Base-by-base conservation (phyloP, 2,113 vertebrate species). In the Benitochromis conjunctus region DNA sequence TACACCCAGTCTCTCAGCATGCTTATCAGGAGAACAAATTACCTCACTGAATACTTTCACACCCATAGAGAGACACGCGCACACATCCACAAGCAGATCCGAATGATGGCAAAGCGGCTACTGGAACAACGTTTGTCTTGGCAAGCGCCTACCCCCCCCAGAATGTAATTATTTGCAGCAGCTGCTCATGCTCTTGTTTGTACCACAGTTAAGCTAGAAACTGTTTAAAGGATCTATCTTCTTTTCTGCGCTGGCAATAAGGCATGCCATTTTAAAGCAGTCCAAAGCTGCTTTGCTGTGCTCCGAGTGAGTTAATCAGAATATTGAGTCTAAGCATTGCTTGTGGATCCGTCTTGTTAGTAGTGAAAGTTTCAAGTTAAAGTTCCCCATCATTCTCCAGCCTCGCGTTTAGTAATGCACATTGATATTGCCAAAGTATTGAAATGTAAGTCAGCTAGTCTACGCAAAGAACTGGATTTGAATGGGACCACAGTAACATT, bases 71-170 rank as follows among this genome's bases (percentile, higher is more conserved):
- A 78, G 62, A 53, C 29, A 60, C 83, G 36, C n/a, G 79, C 79
- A 62, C 76, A 80, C 55, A 85, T 36, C 53, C 16, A 26, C 82
- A 36, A 91, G 76, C 79, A 60, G 89, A 95, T 82, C 78, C 24
- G 14, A 88, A 84, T 80, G 90, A 95, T 83, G 91, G 89, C 91
- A 88, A 88, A 89, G 92, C 79, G 38, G 89, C 95, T 94, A 92
- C 94, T 95, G 92, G 90, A 95, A 95, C 92, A 96, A 95, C 92
- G 92, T 96, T 96, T 94, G 92, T 94, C 91, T 95, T 96, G 95
- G 95, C 96, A 92, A 85, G 80, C 57, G 6, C 34, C 84, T 86
- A 71, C 71, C 88, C 88, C 88, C 88, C 88, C 91, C 58, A 83
- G 89, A 94, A 92, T 91, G 82, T 92, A 91, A 94, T 96, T 94